Conservation (phyloP, 2,797 vertebrate genomes). For the Enteromius thamalakanensis region DNA sequence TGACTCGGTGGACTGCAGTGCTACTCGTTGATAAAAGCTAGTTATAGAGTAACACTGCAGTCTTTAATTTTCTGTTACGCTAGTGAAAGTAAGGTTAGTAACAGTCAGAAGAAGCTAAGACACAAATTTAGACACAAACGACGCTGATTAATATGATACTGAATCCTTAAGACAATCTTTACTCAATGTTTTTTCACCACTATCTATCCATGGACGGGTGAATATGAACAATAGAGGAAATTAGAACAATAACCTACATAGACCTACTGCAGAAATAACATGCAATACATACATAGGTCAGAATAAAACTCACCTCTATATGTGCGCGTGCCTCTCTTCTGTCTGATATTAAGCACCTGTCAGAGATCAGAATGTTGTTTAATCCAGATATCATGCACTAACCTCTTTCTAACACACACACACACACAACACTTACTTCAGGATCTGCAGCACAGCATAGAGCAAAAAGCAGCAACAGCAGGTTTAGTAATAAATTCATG, state of each 20-base stretch:
- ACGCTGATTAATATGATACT: not conserved
- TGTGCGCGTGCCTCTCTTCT: constrained; percentile 47
- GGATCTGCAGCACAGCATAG: constrained; percentile 33
- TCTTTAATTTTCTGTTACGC: not conserved
- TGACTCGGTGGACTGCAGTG: not conserved
- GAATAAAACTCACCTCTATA: constrained; percentile 43
- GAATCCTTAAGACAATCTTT: not conserved
- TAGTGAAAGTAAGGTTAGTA: not conserved
- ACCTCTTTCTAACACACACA: not conserved
- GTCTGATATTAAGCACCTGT: constrained; percentile 44
- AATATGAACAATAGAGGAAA: not conserved
- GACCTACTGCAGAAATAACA: constrained; percentile 48
- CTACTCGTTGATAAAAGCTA: not conserved
- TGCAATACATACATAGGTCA: constrained; percentile 8
- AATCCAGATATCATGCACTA: not conserved
- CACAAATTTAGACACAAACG: not conserved
- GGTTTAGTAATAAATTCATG: constrained; percentile 39
- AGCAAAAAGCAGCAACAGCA: constrained; percentile 39
- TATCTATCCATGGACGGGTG: not conserved
- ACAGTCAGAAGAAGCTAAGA: not conserved
- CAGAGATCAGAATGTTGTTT: constrained; percentile 1
- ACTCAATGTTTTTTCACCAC: no score
- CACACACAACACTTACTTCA: constrained; percentile 30
- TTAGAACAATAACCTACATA: not conserved
- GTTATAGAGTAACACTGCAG: not conserved